A percentile compares a stretch with the other conserved stretches of the same genome.
phyloP scores from a whole-genome alignment of 2,113 vertebrate species.

The Cyanistes caeruleus region DNA sequence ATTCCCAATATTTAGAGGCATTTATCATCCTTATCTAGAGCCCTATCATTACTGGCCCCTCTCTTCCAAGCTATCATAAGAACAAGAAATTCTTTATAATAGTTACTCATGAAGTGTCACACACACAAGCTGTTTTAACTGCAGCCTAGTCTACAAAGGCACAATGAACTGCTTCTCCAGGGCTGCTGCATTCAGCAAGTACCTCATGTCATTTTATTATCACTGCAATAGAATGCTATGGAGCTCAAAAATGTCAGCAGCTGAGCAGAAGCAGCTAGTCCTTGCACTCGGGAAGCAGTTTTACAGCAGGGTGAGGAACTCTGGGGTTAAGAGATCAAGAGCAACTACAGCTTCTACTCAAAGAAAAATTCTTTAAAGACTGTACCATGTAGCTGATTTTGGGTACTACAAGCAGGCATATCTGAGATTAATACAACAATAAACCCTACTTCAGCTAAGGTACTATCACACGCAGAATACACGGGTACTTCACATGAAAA shows the following conservation, averaged over 20 bases:
- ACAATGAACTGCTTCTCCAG: constrained; percentile 12
- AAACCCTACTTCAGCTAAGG: background rate
- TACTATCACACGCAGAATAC: background rate
- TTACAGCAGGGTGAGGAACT: constrained; percentile 40
- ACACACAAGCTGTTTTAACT: background rate
- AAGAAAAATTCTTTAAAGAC: constrained; percentile 17
- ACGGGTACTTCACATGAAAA: constrained; percentile 11
- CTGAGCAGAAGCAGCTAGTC: constrained; percentile 14
- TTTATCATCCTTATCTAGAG: background rate
- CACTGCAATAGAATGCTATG: background rate
- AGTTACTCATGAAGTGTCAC: background rate
- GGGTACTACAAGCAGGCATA: background rate
- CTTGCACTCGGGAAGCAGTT: constrained; percentile 28
- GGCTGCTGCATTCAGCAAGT: constrained; percentile 8
- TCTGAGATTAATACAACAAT: constrained; percentile 3
- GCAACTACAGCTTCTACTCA: constrained; percentile 14
- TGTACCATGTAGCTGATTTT: background rate
- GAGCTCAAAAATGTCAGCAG: constrained; percentile 38
- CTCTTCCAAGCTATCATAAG: background rate
- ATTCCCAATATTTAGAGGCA: constrained; percentile 3
- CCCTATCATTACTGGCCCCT: background rate
- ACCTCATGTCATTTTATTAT: constrained; percentile 11
- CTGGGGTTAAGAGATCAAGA: constrained; percentile 43
- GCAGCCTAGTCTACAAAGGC: constrained; percentile 21
- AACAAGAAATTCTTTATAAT: background rate